These are phyloP conservation scores for Silurus glanis DNA, from an alignment of 2,113 vertebrate genomes.

Conservation along the genomic window DNA sequence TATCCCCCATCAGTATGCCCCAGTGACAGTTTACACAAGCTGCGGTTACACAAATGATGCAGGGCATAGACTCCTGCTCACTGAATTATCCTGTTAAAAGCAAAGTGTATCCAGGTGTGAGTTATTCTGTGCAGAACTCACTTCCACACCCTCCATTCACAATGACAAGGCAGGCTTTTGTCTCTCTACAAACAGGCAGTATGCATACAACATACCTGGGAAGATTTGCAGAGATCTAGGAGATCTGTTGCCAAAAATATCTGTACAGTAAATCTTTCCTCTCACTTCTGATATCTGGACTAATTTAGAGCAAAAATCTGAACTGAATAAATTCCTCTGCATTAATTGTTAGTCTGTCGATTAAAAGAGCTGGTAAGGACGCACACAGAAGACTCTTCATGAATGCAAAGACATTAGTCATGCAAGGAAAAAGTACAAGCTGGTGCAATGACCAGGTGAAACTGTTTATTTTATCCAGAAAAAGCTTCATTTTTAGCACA, in stretches of 20 bases:
- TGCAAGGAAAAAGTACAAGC: not conserved
- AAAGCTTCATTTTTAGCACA: not conserved
- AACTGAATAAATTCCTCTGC: not conserved
- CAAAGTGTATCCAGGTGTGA: conserved; percentile 51
- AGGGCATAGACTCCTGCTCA: conserved; percentile 37
- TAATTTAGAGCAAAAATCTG: conserved; percentile 9
- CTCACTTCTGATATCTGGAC: conserved; percentile 13
- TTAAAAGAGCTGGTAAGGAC: not conserved
- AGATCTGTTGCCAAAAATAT: conserved; percentile 6
- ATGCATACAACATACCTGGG: conserved; percentile 16
- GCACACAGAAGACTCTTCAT: not conserved
- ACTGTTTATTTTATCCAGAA: not conserved
- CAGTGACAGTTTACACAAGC: conserved; percentile 49
- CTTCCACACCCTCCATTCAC: conserved; percentile 47
- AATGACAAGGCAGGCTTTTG: not conserved
- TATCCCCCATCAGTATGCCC: conserved; percentile 48
- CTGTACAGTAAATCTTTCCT: conserved; percentile 7
- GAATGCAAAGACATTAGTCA: not conserved
- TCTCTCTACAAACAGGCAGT: conserved; percentile 29
- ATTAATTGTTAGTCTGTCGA: conserved; percentile 9
- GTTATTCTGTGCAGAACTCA: conserved; percentile 46
- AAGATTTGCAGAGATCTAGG: not conserved
- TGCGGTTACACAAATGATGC: conserved; percentile 55
- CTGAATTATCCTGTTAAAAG: conserved; percentile 60
- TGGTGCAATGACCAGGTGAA: not conserved